phyloP scores from a whole-genome alignment of 2,113 vertebrate species.

The Aptenodytes patagonicus region DNA sequence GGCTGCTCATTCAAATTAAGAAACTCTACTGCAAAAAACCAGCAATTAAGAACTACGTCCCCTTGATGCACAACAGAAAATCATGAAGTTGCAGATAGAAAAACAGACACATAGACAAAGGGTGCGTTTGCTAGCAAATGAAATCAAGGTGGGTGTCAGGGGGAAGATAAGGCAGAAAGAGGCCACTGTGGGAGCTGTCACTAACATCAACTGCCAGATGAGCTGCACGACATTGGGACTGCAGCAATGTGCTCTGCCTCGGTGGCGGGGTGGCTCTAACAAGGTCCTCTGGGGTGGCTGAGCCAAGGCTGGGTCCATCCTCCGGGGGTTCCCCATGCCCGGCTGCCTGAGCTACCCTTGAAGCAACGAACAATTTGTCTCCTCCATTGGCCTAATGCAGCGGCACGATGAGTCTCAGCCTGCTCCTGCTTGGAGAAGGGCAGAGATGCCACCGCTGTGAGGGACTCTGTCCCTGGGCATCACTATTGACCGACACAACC shows the following conservation, averaged over 20 bases:
- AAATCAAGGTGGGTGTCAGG: not conserved
- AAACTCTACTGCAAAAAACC: not conserved
- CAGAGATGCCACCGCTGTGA: not conserved
- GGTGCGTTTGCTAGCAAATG: not conserved
- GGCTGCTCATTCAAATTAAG: not conserved
- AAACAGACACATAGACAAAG: not conserved
- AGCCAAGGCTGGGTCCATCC: not conserved
- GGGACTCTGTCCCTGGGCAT: not conserved
- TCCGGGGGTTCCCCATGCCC: rapidly evolving
- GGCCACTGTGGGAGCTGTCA: not conserved
- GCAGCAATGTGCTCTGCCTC: not conserved
- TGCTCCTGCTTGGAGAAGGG: not conserved
- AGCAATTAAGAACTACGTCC: not conserved
- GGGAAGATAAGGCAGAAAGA: not conserved
- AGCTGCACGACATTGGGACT: rapidly evolving
- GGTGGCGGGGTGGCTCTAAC: not conserved
- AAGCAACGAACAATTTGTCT: not conserved
- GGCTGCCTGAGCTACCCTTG: not conserved
- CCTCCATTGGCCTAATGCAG: not conserved
- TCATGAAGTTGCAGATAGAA: not conserved
- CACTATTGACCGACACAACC: not conserved
- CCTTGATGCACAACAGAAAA: not conserved
- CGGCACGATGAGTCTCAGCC: rapidly evolving
- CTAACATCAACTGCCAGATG: not conserved
- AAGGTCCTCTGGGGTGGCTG: not conserved